phyloP scores from a whole-genome alignment of 2,797 vertebrate genomes.

The Lagorchestes hirsutus region DNA sequence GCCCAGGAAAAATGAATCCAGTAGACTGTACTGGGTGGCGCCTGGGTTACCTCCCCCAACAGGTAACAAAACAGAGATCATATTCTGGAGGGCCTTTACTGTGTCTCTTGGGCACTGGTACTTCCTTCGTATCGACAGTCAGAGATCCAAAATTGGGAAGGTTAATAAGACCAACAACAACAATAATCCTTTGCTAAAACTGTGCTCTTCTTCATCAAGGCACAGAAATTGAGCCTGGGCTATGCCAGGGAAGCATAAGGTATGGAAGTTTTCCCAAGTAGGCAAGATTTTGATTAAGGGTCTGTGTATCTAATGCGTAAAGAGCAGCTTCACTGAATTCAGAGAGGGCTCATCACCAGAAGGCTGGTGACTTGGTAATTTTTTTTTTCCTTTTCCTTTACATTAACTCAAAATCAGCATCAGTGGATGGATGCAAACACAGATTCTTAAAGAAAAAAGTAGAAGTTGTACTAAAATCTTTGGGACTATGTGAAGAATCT shows the following conservation, averaged over 20 bases:
- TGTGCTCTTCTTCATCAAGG: background rate
- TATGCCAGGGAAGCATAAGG: background rate
- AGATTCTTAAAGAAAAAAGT: background rate
- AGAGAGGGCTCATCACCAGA: background rate
- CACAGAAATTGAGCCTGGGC: background rate
- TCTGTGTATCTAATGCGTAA: background rate
- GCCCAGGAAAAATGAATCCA: slow-evolving; percentile 74
- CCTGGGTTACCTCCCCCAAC: slow-evolving; percentile 49
- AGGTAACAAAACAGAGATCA: slow-evolving; percentile 47
- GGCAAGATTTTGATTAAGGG: background rate
- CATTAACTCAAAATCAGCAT: background rate
- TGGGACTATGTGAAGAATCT: too few species aligned
- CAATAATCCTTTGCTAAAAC: background rate
- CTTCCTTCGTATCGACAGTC: slow-evolving; percentile 15
- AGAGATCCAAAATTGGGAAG: background rate
- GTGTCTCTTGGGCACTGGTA: slow-evolving; percentile 23
- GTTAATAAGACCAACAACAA: slow-evolving; percentile 1
- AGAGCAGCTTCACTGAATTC: background rate
- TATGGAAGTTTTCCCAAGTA: background rate
- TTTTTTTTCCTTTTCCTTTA: background rate
- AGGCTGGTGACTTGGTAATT: background rate
- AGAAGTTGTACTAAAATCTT: background rate
- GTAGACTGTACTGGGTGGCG: slow-evolving; percentile 55
- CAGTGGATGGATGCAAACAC: background rate
- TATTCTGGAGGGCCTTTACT: slow-evolving; percentile 28